phyloP scores from a whole-genome alignment of 1,140 invertebrate species.

The Drosophila jambulina region DNA sequence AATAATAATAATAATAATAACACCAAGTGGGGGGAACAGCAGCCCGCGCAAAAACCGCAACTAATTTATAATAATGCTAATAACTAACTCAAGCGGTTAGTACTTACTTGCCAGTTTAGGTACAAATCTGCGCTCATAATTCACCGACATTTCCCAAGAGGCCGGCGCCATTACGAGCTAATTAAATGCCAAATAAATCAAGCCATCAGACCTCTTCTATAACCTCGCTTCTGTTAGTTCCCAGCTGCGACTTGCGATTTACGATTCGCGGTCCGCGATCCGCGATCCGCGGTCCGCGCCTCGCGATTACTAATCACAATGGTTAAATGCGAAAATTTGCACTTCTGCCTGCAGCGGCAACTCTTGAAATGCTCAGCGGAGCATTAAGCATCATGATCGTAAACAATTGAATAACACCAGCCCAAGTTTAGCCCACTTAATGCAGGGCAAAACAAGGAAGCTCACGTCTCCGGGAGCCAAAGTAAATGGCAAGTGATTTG shows the following conservation, averaged over 20 bases:
- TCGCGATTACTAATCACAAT: constrained; percentile 25
- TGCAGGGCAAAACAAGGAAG: constrained; percentile 48
- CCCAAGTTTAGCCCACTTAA: constrained; percentile 37
- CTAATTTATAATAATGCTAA: constrained; percentile 70
- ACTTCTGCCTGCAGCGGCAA: constrained; percentile 46
- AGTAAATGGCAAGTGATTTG: constrained; percentile 43
- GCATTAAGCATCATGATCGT: constrained; percentile 52
- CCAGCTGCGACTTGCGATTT: constrained; percentile 11
- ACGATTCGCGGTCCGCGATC: not conserved
- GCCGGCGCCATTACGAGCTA: constrained; percentile 54
- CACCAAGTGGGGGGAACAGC: constrained; percentile 31
- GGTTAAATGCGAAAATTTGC: constrained; percentile 53
- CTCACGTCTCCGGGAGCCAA: constrained; percentile 42
- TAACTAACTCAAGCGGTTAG: constrained; percentile 25
- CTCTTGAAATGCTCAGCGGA: constrained; percentile 62
- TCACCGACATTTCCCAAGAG: constrained; percentile 64
- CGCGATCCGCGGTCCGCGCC: not conserved
- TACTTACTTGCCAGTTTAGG: not conserved
- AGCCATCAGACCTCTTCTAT: constrained; percentile 44
- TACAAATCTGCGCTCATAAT: constrained; percentile 26
- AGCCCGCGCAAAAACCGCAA: constrained; percentile 62
- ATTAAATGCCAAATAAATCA: constrained; percentile 71
- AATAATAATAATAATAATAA: constrained; percentile 33
- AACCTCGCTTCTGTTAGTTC: constrained; percentile 31
- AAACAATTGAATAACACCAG: constrained; percentile 68